These are phyloP conservation scores for Beris chalybata DNA, from an alignment of 2,888 invertebrate species.

Conservation along the genomic window DNA sequence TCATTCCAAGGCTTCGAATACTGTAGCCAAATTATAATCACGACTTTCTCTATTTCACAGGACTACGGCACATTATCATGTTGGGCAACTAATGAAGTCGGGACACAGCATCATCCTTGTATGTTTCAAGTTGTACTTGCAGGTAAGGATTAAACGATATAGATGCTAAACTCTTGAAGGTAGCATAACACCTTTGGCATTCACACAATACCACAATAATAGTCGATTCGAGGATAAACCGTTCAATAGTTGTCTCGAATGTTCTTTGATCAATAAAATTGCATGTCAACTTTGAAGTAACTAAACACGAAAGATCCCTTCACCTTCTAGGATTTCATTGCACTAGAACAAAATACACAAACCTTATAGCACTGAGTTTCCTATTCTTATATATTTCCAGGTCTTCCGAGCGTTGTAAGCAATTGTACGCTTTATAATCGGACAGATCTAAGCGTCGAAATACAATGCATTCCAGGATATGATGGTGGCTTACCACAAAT, in stretches of 20 bases:
- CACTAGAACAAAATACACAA: too few relatives aligned
- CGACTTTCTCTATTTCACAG: slow-evolving; percentile 40
- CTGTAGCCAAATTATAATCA: too few relatives aligned
- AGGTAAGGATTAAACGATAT: slow-evolving; percentile 60
- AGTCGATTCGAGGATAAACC: too few relatives aligned
- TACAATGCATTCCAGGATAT: slow-evolving; percentile 80
- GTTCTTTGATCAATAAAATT: too few relatives aligned
- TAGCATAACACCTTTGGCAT: too few relatives aligned
- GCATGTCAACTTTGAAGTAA: too few relatives aligned
- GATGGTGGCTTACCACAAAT: slow-evolving; percentile 87
- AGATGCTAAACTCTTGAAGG: background rate
- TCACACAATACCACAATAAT: too few relatives aligned
- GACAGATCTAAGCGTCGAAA: slow-evolving; percentile 79
- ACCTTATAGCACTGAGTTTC: background rate
- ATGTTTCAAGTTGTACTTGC: slow-evolving; percentile 88
- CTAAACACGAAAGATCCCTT: too few relatives aligned
- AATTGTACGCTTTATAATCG: slow-evolving; percentile 86
- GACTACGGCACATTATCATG: slow-evolving; percentile 90
- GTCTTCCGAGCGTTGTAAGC: slow-evolving; percentile 80
- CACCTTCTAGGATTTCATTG: too few relatives aligned
- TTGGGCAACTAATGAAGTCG: slow-evolving; percentile 82
- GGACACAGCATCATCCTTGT: slow-evolving; percentile 79
- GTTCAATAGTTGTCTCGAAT: too few relatives aligned
- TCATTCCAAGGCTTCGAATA: too few relatives aligned
- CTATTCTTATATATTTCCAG: slow-evolving; percentile 55